phyloP scores from a whole-genome alignment of 1,140 invertebrate species.

The Mizuhopecten yessoensis region DNA sequence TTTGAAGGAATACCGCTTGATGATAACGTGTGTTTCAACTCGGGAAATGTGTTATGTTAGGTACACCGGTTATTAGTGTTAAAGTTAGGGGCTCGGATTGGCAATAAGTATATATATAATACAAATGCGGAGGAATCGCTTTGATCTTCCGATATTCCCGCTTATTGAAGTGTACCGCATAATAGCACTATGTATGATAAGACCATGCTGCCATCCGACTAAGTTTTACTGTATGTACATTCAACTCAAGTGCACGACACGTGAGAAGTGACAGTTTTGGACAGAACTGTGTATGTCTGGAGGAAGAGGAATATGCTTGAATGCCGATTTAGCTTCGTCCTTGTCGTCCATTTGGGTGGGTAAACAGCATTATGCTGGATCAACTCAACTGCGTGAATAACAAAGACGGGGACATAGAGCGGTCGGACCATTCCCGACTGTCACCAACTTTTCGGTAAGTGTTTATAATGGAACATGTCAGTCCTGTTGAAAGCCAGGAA shows the following conservation, averaged over 20 bases:
- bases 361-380: conserved; percentile 72
- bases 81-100: conserved; percentile 23
- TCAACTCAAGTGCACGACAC: conserved; percentile 72
- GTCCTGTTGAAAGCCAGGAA: conserved; percentile 65
- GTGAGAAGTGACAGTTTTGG: conserved; percentile 70
- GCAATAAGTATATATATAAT: conserved; percentile 42
- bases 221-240: conserved; percentile 74
- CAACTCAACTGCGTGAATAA: conserved; percentile 72
- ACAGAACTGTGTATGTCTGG: conserved; percentile 40
- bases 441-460: conserved; percentile 67
- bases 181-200: conserved; percentile 80
- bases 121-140: conserved; percentile 77
- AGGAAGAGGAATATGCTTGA: conserved; percentile 54
- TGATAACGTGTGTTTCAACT: conserved; percentile 64
- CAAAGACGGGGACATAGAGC: conserved; percentile 67
- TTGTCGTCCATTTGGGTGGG: conserved; percentile 69
- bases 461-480: conserved; percentile 69
- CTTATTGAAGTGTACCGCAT: conserved; percentile 82
- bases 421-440: conserved; percentile 62
- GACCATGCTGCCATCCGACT: conserved; percentile 80
- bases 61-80: conserved; percentile 46
- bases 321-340: conserved; percentile 55
- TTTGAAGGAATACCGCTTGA: conserved; percentile 68
- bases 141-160: conserved; percentile 80
- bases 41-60: conserved; percentile 56